Evolutionary conservation across 2,797 vertebrate species (phyloP).

Genomic region (Chelidonichthys spinosus): DNA sequence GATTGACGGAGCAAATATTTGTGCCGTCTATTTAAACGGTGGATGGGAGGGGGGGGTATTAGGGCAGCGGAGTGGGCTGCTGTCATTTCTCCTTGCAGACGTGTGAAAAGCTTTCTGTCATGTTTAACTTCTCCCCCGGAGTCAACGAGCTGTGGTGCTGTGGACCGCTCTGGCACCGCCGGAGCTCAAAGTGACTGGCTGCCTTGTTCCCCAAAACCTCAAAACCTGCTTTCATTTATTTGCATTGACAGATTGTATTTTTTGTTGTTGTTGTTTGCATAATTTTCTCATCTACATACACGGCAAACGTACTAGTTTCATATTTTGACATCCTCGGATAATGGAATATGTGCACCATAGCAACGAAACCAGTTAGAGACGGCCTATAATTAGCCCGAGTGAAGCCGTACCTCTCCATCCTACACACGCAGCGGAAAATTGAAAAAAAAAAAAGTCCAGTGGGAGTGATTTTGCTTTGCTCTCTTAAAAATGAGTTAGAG

Average conservation of each 20-base stretch:
- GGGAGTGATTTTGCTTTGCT: conserved; percentile 43
- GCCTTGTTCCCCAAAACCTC: conserved; percentile 9
- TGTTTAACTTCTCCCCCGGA: conserved; percentile 31
- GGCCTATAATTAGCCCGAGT: conserved; percentile 75
- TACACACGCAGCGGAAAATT: conserved; percentile 56
- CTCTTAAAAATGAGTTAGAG: conserved; percentile 43
- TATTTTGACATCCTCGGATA: conserved; percentile 43
- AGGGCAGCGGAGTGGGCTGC: conserved; percentile 32
- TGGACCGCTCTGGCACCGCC: background rate
- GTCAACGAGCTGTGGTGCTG: background rate
- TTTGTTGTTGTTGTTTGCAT: no score
- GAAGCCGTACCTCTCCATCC: conserved; percentile 68
- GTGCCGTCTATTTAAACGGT: conserved; percentile 36
- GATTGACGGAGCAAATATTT: conserved; percentile 58
- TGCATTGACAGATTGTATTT: background rate
- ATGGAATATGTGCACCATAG: conserved; percentile 68
- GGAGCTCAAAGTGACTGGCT: conserved; percentile 9
- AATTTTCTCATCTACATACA: background rate
- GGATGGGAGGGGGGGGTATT: conserved; percentile 42
- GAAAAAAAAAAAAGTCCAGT: conserved; percentile 51
- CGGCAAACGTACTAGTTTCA: conserved; percentile 14
- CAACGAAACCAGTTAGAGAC: conserved; percentile 66
- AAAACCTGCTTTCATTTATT: conserved; percentile 11
- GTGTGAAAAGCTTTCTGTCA: conserved; percentile 34
- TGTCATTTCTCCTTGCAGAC: conserved; percentile 37